Evolutionary conservation across 2,113 vertebrate species (phyloP), one percentile per base, ranked within the genome.

Genomic region (Jacana jacana): DNA sequence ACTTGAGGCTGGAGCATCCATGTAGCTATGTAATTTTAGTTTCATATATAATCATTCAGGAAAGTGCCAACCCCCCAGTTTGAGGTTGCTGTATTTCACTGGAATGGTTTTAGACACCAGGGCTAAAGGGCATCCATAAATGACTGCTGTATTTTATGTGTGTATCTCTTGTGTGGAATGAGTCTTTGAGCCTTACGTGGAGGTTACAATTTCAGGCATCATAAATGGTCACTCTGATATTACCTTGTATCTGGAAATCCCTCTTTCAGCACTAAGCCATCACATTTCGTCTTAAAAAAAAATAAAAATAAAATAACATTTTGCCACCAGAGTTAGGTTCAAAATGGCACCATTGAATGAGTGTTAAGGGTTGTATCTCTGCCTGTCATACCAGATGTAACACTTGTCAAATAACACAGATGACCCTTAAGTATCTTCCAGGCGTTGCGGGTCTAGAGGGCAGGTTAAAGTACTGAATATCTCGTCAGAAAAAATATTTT

Each of bases 281-380:
- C 98, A 97, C 92, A 69, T 98, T 98, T 98, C 95, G 66, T 98
- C 98, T 98, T 98, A 97, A 97, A 97, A 97, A 97, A 97, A 97
- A 98, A 54, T 30, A 82, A 64, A 75, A 51, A 15, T 5, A 46
- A 30, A 20, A 96, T 79, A 98, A 97, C 97, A 97, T 97, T 98
- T 98, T 98, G 86, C 97, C 97, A 97, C 96, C 94, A 93, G 97
- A 96, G 98, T 98, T 88, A 95, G 97, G 98, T 98, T 98, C 98
- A 98, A 98, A 98, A 97, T 98, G 98, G 98, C 98, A 98, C 95
- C 96, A 92, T 72, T 25, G 94, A 98, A 98, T 98, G 98, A 98
- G 97, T 97, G 98, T 98, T 98, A 97, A 98, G 98, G 98, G 98
- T 98, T 98, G 97, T 97, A 96, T 98, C 98, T 98, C 98, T 97